Percentiles rank a stretch among this genome's conserved stretches.
Evolutionary conservation across 2,888 invertebrate species (phyloP).

Genomic region (Lutraria lutraria): DNA sequence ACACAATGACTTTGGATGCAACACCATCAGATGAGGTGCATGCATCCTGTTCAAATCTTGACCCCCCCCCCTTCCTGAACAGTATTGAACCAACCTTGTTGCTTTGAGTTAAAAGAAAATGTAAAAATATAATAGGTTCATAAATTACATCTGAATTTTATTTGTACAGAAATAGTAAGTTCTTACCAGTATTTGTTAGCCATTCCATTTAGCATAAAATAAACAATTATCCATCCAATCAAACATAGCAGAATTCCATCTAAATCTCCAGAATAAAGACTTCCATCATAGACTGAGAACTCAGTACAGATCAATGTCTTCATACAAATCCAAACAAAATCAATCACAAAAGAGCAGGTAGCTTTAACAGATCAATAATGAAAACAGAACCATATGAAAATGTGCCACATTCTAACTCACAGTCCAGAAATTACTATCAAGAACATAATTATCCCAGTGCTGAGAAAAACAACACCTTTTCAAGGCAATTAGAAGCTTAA

Average conservation of each 20-base stretch:
- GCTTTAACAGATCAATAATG: neutral
- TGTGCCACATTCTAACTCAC: neutral
- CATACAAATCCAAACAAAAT: neutral
- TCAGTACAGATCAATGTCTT: neutral
- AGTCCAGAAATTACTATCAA: neutral
- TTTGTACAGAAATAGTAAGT: too few relatives aligned
- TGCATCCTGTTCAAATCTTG: too few relatives aligned
- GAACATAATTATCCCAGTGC: neutral
- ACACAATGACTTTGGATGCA: too few relatives aligned
- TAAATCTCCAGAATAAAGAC: neutral
- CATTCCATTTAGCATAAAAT: neutral
- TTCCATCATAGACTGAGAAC: neutral
- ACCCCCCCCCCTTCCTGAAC: too few relatives aligned
- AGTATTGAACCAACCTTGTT: too few relatives aligned
- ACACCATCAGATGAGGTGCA: too few relatives aligned
- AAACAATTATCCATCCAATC: neutral
- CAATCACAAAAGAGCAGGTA: slow-evolving; percentile 5
- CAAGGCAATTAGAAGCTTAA: neutral
- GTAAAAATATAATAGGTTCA: too few relatives aligned
- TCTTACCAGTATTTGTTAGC: neutral
- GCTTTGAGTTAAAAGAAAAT: too few relatives aligned
- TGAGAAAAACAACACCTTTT: neutral
- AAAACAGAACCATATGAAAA: neutral
- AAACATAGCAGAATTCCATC: neutral
- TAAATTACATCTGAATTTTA: too few relatives aligned